Conservation (phyloP, 2,113 vertebrate genomes). For the Psilopsiagon aymara region DNA sequence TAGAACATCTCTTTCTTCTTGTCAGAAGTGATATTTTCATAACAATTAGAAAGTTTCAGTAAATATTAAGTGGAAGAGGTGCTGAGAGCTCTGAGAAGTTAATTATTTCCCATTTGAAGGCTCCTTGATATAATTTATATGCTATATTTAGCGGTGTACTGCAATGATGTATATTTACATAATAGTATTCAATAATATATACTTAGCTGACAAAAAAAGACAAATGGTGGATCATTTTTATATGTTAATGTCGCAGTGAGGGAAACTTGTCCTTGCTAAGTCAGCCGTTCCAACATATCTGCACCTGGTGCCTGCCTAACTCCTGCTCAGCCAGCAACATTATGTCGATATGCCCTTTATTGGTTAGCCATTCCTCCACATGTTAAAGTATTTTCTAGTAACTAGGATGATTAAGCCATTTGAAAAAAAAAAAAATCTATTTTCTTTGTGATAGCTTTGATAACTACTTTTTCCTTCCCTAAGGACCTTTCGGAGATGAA, state of each 20-base stretch:
- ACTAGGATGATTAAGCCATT: constrained; percentile 25
- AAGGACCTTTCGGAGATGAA: constrained; percentile 75
- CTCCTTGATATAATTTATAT: neutral
- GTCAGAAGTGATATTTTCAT: neutral
- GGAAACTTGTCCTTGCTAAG: no score
- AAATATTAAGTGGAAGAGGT: neutral
- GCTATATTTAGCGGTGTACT: neutral
- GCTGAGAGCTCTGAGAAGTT: neutral
- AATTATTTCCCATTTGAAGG: neutral
- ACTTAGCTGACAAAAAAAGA: constrained; percentile 37
- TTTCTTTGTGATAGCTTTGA: constrained; percentile 20
- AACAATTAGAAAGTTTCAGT: neutral
- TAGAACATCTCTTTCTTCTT: neutral
- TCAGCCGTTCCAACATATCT: no score
- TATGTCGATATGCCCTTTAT: no score
- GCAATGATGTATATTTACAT: constrained; percentile 18
- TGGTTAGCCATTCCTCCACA: no score
- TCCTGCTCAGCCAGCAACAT: no score
- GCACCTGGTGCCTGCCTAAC: no score
- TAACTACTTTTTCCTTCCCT: neutral
- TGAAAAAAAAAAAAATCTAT: neutral
- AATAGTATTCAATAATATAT: neutral
- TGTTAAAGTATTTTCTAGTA: constrained; percentile 15
- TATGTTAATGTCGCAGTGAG: neutral
- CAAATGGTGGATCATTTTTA: constrained; percentile 4